phyloP scores from a whole-genome alignment of 1,140 invertebrate species.

The Panagrolaimus sp. region DNA sequence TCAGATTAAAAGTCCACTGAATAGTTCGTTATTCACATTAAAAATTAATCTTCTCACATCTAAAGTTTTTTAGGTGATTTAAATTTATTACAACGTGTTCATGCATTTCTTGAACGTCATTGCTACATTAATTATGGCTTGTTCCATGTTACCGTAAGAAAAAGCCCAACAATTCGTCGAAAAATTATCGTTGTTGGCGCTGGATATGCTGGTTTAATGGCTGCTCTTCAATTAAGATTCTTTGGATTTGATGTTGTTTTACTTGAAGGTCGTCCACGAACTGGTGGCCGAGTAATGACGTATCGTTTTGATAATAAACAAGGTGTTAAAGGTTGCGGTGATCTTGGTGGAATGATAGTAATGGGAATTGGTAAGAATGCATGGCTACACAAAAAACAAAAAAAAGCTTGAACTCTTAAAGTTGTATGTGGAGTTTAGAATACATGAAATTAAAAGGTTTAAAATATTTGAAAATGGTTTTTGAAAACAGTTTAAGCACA shows the following conservation, averaged over 20 bases:
- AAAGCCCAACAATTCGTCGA: neutral
- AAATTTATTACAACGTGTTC: conserved; percentile 73
- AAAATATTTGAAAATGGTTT: too few relatives aligned
- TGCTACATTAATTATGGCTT: conserved; percentile 98
- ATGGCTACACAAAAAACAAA: too few relatives aligned
- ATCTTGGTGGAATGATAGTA: conserved; percentile 72
- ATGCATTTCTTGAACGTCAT: conserved; percentile 86
- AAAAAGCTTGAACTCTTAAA: too few relatives aligned
- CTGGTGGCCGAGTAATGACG: conserved; percentile 90
- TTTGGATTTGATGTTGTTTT: conserved; percentile 67
- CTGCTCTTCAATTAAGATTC: conserved; percentile 59
- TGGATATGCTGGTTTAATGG: conserved; percentile 61
- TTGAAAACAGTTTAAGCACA: too few relatives aligned
- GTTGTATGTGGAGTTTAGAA: too few relatives aligned
- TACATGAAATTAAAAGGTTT: too few relatives aligned
- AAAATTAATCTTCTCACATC: too few relatives aligned
- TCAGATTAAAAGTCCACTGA: conserved; percentile 65
- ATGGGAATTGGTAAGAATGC: conserved; percentile 62
- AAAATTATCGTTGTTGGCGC: conserved; percentile 70
- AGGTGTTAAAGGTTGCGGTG: conserved; percentile 86
- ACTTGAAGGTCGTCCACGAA: conserved; percentile 83
- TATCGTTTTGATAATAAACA: conserved; percentile 61
- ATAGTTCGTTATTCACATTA: conserved; percentile 64
- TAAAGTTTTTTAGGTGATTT: conserved; percentile 65
- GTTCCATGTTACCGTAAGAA: conserved; percentile 68